These are phyloP conservation scores for Anthopleura xanthogrammica DNA, from an alignment of 92 coral and sea anemone genomes.

Conservation along the genomic window DNA sequence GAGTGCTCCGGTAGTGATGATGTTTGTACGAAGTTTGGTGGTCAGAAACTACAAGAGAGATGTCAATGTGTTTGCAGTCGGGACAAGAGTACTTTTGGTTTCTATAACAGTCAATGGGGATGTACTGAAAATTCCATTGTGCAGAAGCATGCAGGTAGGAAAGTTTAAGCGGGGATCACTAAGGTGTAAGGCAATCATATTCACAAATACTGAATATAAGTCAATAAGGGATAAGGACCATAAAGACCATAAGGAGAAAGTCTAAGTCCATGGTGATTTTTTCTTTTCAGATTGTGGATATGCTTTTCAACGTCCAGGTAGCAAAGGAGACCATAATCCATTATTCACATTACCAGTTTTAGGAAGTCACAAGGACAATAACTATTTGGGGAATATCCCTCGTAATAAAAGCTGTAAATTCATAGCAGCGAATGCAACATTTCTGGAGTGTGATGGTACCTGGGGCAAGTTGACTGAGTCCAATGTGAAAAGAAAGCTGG, in stretches of 20 bases:
- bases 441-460: conserved; percentile 29
- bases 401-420: conserved; percentile 5
- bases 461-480: conserved; percentile 13
- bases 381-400: conserved; percentile 1
- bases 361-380: neutral
- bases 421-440: conserved; percentile 13
- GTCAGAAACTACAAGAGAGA: neutral
- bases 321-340: neutral
- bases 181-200: neutral
- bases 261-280: neutral
- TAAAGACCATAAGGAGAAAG: neutral
- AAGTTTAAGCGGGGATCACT: neutral
- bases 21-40: conserved; percentile 16
- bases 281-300: neutral
- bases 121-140: conserved; percentile 26
- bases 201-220: neutral
- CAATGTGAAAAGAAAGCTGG: neutral
- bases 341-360: conserved; percentile 23
- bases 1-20: neutral
- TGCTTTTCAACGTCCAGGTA: neutral
- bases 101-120: conserved; percentile 13
- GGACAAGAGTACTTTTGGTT: conserved; percentile 25
- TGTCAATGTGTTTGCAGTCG: conserved; percentile 29
- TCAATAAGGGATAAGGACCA: neutral
- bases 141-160: conserved; percentile 28